Percentiles rank a stretch among this genome's conserved stretches.
Conservation (phyloP, 1,140 invertebrate species). For the Cyclargus thomasi region DNA sequence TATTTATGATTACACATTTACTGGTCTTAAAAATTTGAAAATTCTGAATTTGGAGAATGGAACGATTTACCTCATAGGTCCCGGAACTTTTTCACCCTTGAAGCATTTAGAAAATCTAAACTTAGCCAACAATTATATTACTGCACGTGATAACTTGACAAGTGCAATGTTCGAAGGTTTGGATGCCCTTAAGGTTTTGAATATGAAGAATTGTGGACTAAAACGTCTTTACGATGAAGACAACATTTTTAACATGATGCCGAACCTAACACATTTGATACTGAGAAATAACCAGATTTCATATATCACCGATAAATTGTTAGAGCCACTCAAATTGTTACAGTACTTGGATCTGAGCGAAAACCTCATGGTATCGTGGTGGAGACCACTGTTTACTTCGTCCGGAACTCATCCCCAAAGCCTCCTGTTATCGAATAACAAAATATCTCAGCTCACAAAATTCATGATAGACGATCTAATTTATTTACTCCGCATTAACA, state of each 20-base stretch:
- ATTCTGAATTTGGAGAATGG: slow-evolving; percentile 72
- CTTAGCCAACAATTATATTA: slow-evolving; percentile 73
- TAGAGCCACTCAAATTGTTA: slow-evolving; percentile 64
- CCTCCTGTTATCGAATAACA: slow-evolving; percentile 70
- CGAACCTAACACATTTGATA: slow-evolving; percentile 68
- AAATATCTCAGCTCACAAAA: slow-evolving; percentile 71
- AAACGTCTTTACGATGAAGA: slow-evolving; percentile 59
- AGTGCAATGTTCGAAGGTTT: slow-evolving; percentile 66
- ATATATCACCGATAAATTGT: slow-evolving; percentile 54
- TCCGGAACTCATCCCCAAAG: slow-evolving; percentile 47
- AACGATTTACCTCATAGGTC: slow-evolving; percentile 68
- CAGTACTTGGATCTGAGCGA: slow-evolving; percentile 66
- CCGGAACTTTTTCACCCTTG: slow-evolving; percentile 58
- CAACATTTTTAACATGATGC: slow-evolving; percentile 72
- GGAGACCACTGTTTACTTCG: slow-evolving; percentile 61
- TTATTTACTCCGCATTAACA: slow-evolving; percentile 51
- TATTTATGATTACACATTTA: slow-evolving; percentile 67
- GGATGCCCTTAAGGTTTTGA: slow-evolving; percentile 65
- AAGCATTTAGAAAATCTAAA: slow-evolving; percentile 69
- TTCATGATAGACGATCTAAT: slow-evolving; percentile 76
- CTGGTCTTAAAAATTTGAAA: slow-evolving; percentile 61
- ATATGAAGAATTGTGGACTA: slow-evolving; percentile 70
- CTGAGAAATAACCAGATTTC: slow-evolving; percentile 70
- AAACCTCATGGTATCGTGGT: slow-evolving; percentile 73
- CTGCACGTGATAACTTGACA: slow-evolving; percentile 50